Evolutionary conservation across 2,113 vertebrate genomes (phyloP).

Genomic region (Agapornis roseicollis): DNA sequence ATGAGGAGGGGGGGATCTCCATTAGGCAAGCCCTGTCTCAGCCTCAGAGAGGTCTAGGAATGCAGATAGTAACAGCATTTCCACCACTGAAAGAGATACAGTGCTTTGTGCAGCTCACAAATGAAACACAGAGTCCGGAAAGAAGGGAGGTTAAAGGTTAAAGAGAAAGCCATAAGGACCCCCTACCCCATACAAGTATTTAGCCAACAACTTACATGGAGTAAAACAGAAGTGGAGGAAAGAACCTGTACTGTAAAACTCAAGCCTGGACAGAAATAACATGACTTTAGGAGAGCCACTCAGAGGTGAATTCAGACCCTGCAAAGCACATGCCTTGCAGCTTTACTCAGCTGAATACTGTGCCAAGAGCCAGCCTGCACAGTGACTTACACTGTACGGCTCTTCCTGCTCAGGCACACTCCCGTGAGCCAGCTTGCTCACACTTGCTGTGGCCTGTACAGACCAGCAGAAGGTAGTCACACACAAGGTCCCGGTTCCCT

Average conservation of each 20-base stretch:
- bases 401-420: background rate
- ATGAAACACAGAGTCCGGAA: background rate
- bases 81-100: accelerated
- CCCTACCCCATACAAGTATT: background rate
- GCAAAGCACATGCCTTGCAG: background rate
- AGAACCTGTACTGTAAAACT: background rate
- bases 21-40: background rate
- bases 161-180: background rate
- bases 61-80: background rate
- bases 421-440: background rate
- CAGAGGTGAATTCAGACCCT: background rate
- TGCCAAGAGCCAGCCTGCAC: background rate
- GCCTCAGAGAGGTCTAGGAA: background rate
- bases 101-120: background rate
- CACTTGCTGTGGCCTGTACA: background rate
- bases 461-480: background rate
- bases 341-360: background rate
- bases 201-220: background rate
- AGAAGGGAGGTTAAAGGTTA: background rate
- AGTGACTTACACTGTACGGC: background rate
- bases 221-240: background rate
- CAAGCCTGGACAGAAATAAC: background rate
- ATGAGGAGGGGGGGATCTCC: accelerated
- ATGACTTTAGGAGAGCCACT: background rate
- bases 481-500: background rate